Evolutionary conservation across 2,797 vertebrate species (phyloP), one percentile per base, ranked within the genome.

Genomic region (Anguilla marmorata): DNA sequence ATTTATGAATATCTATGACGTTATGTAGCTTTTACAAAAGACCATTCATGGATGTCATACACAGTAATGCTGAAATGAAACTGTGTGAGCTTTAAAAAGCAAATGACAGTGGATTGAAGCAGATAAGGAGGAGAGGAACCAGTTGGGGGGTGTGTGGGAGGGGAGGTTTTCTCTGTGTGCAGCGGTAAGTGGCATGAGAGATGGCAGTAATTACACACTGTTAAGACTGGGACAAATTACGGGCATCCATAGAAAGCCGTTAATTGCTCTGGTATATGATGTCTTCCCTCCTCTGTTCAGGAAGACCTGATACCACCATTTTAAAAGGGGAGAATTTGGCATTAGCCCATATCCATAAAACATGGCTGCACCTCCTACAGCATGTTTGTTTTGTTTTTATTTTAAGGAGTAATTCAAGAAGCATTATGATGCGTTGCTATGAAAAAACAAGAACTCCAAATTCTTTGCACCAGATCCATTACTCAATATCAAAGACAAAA

Each of bases 221-320:
- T 45, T 41, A 12, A 45, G 74, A 79, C 74, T 41, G 33, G 74
- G 37, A 16, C 37, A 79, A 45, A 79, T 79, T 79, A 79, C 2
- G 33, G 14, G 14, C 4, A 41, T 37, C 5, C 74, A 79, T 16
- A 79, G 69, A 7, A 79, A 37, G 74, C 74, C 5, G 4, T 41
- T 79, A 79, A 79, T 79, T 79, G 74, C 33, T 5, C 74, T 79
- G 74, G 74, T 37, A 45, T 16, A 79, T 79, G 21, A 72, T 30
- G 69, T 33, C 56, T 12, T 72, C 37, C 19, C 16, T 45, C 33
- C 5, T 37, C 33, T 1, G 30, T 45, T 45, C 37, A 45, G 12
- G 74, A 37, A 79, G 74, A 79, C 37, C 5, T 79, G 74, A 41
- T 37, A 21, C 74, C 1, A 8, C 37, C 74, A 41, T 8, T 41